Conservation (phyloP, 2,888 invertebrate species). For the Leptopterna dolabrata region DNA sequence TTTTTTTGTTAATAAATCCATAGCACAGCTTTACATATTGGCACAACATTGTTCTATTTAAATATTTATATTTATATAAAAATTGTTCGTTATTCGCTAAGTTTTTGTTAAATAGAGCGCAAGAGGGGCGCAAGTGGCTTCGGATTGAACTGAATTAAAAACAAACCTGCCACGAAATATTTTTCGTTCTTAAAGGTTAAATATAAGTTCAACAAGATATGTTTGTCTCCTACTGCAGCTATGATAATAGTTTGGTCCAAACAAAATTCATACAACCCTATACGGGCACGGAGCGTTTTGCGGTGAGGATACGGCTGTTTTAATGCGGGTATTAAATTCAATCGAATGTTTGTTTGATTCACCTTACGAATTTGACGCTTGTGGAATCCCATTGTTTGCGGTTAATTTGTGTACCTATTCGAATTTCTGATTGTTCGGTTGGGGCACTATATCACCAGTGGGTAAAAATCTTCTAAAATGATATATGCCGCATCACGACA, state of each 20-base stretch:
- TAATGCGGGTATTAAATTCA: too few species aligned
- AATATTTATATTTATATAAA: constrained; percentile 5
- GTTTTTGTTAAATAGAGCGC: not conserved
- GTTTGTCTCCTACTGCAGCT: constrained; percentile 36
- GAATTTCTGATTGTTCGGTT: too few species aligned
- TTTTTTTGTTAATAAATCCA: constrained; percentile 18
- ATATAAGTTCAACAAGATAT: constrained; percentile 30
- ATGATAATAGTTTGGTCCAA: constrained; percentile 34
- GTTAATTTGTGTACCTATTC: too few species aligned
- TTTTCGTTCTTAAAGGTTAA: not conserved
- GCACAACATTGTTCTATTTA: constrained; percentile 43
- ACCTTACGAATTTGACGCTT: too few species aligned
- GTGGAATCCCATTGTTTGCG: too few species aligned
- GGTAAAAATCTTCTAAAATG: too few species aligned
- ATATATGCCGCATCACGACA: too few species aligned
- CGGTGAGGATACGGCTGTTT: too few species aligned
- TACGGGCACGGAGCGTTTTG: not conserved
- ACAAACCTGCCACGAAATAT: not conserved
- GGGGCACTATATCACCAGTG: too few species aligned
- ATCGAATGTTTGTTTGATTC: too few species aligned
- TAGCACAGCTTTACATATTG: constrained; percentile 45
- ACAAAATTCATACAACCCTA: constrained; percentile 21
- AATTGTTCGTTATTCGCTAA: not conserved
- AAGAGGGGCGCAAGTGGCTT: not conserved
- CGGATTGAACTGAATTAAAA: not conserved